Evolutionary conservation across 2,797 vertebrate genomes (phyloP).

Genomic region (Manis javanica): DNA sequence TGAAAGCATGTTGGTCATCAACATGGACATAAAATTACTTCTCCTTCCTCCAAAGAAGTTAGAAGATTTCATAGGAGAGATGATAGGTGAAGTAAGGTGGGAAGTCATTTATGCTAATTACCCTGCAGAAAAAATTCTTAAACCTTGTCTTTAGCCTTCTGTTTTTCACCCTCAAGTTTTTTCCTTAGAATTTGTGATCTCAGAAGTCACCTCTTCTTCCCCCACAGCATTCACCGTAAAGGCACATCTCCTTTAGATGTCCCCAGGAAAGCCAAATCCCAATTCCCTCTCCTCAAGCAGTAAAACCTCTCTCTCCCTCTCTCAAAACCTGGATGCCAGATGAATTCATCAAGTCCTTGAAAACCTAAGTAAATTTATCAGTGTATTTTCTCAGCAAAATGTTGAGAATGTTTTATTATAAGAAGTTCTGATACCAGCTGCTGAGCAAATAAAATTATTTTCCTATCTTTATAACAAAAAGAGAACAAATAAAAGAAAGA

Average conservation of each 20-base stretch:
- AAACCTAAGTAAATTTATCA: not conserved
- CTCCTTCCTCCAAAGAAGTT: not conserved
- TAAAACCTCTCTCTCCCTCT: not conserved
- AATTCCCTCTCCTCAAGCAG: not conserved
- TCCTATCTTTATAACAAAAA: not conserved
- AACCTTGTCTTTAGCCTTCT: constrained; percentile 4
- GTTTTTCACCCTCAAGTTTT: not conserved
- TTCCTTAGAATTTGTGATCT: not conserved
- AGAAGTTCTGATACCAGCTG: not conserved
- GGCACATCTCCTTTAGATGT: not conserved
- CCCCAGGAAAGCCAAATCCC: not conserved
- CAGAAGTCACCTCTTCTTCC: not conserved
- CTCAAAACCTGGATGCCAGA: not conserved
- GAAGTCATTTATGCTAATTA: not conserved
- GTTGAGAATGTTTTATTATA: not conserved
- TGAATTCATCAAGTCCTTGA: not conserved
- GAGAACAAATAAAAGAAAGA: not conserved
- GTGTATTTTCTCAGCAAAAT: constrained; percentile 37
- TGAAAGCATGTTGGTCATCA: not conserved
- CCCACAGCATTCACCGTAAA: not conserved
- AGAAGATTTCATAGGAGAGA: not conserved
- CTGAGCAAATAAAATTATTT: constrained; percentile 52
- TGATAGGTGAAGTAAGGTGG: not conserved
- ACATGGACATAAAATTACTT: not conserved
- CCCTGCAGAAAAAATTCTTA: not conserved